Conservation (phyloP, 2,113 vertebrate species). For the Lonchura striata region DNA sequence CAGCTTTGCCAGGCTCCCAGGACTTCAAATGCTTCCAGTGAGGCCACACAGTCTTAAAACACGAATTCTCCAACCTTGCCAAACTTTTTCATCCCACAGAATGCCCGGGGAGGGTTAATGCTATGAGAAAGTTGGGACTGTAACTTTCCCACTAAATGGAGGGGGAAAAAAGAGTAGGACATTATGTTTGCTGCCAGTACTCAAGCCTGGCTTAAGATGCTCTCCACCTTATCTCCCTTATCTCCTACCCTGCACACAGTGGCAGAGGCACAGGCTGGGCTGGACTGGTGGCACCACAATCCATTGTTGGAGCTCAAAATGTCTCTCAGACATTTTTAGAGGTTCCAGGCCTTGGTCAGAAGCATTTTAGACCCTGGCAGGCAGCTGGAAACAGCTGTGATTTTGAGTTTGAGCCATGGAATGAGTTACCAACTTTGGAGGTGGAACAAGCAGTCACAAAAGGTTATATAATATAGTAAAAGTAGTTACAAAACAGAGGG, state of each 20-base stretch:
- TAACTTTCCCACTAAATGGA: not conserved
- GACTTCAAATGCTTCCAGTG: not conserved
- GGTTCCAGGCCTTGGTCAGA: too few species aligned
- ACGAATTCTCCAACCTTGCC: not conserved
- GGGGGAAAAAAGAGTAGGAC: rapidly evolving
- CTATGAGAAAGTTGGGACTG: not conserved
- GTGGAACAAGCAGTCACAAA: too few species aligned
- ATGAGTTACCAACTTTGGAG: too few species aligned
- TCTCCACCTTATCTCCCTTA: not conserved
- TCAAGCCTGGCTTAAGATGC: not conserved
- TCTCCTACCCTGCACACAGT: not conserved
- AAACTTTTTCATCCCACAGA: not conserved
- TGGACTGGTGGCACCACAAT: not conserved
- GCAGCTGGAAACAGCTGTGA: too few species aligned
- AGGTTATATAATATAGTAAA: too few species aligned
- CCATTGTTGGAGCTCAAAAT: too few species aligned
- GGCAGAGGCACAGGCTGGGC: not conserved
- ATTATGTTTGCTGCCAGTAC: not conserved
- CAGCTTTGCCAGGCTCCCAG: not conserved
- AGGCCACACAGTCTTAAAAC: not conserved
- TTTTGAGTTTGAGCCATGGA: too few species aligned
- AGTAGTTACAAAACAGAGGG: too few species aligned
- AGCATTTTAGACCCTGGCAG: too few species aligned
- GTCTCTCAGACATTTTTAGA: too few species aligned
- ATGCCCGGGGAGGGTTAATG: not conserved